Evolutionary conservation across 2,113 vertebrate genomes (phyloP).

Genomic region (Mesoclemmys tuberculata): DNA sequence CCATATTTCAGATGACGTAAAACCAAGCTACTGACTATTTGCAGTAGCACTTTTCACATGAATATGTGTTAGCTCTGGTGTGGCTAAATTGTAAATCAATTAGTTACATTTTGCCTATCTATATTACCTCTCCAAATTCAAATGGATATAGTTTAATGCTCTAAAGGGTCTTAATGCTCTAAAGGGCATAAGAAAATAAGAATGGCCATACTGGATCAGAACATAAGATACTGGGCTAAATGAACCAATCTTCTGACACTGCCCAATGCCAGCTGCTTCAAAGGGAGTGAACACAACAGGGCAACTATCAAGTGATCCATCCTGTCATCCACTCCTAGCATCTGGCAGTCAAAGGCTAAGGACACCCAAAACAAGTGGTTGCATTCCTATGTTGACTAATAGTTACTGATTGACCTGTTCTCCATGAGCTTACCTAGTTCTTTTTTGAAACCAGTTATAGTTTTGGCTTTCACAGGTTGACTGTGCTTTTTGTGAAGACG

Average conservation of each 20-base stretch:
- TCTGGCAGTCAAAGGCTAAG: background rate
- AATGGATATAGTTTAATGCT: background rate
- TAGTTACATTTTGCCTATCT: background rate
- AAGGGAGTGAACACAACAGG: background rate
- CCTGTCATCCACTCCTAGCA: background rate
- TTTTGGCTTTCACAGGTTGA: too few species aligned
- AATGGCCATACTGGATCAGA: background rate
- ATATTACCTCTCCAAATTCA: background rate
- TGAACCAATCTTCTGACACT: background rate
- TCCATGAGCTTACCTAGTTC: too few species aligned
- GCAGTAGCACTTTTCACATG: slow-evolving; percentile 3
- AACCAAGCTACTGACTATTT: background rate
- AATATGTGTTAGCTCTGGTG: background rate
- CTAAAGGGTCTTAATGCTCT: background rate
- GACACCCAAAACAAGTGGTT: too few species aligned
- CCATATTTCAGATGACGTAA: background rate
- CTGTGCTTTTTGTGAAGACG: too few species aligned
- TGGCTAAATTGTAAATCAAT: slow-evolving; percentile 31
- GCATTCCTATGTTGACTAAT: too few species aligned
- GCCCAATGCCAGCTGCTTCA: background rate
- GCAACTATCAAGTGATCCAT: background rate
- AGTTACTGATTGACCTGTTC: too few species aligned
- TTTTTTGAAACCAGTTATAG: too few species aligned
- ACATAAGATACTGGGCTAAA: too few species aligned
- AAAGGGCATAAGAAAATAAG: background rate